Base-by-base conservation (phyloP, 1,140 invertebrate species). In the Nomia melanderi region DNA sequence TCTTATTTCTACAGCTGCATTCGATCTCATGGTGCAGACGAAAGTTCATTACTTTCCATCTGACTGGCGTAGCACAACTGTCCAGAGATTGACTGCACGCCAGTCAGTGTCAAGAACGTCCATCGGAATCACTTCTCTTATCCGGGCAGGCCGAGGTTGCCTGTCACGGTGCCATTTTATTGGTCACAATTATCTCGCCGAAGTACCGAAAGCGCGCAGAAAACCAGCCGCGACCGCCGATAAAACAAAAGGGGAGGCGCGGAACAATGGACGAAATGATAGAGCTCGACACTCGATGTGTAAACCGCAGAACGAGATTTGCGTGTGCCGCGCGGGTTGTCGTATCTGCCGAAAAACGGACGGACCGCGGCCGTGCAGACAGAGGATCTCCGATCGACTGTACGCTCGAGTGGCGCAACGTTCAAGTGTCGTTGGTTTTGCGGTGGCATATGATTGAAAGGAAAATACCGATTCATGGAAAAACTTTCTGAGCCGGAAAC, bases 111-210 rank as follows among this genome's bases (percentile, higher is more conserved):
- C n/a, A 50, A 20, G n/a, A 6, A 50, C 20, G 47, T 20, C n/a
- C 5, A n/a, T 50, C 47, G 47, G n/a, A 50, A 50, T n/a, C 17
- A n/a, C 20, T 50, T 5, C 47, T n/a, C 47, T 50, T n/a, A 50
- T n/a, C n/a, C 47, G n/a, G 6, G n/a, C 47, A 1, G 20, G n/a
- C 20, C 47, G n/a, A 50, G 17, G 20, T 7, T 8, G 47, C 7
- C n/a, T 50, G 47, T 50, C 47, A 50, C 47, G n/a, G 20, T 50
- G 47, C 47, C 47, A 50, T 50, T 50, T 50, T 50, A 50, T 50
- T 50, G 47, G 47, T n/a, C 47, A 50, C 47, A 50, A 50, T 50
- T 50, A 50, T 50, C n/a, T n/a, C 20, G 47, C 8, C 47, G n/a
- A 50, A 50, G 47, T n/a, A 17, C 47, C 47, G 47, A 50, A 50